Conservation (phyloP, 2,113 vertebrate species). For the Myrmecophaga tridactyla region DNA sequence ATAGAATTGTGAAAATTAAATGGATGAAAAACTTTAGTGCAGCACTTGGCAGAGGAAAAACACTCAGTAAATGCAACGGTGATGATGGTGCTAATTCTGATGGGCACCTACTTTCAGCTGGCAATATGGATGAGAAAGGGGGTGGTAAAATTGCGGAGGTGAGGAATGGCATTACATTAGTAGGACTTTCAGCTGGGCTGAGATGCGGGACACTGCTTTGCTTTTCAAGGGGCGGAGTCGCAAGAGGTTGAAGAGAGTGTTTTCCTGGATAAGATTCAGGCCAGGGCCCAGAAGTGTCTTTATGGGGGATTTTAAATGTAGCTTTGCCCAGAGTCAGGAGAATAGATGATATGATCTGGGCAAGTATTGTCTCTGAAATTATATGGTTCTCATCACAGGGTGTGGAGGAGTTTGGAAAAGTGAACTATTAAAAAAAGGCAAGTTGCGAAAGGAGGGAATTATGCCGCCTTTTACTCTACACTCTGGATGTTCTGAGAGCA, state of each 20-base stretch:
- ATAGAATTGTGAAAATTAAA: background rate
- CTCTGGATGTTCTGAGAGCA: background rate
- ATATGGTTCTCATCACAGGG: rapidly evolving
- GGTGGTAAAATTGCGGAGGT: rapidly evolving
- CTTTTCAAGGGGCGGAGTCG: background rate
- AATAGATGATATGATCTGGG: background rate
- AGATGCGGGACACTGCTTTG: background rate
- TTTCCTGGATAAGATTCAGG: background rate
- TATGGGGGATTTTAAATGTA: background rate
- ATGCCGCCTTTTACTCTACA: background rate
- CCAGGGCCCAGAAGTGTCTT: background rate
- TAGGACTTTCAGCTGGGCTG: background rate
- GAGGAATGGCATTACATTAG: too few relatives aligned
- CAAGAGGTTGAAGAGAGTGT: background rate
- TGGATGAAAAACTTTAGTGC: background rate
- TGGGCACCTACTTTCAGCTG: background rate
- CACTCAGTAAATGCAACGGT: rapidly evolving
- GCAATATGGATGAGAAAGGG: background rate
- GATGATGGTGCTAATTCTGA: background rate
- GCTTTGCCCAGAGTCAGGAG: background rate
- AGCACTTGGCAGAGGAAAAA: background rate
- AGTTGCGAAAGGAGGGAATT: background rate
- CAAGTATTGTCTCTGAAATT: background rate
- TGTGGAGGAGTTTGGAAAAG: background rate
- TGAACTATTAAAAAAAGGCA: background rate